Evolutionary conservation across 2,797 vertebrate genomes (phyloP).

Genomic region (Sphaeramia orbicularis): DNA sequence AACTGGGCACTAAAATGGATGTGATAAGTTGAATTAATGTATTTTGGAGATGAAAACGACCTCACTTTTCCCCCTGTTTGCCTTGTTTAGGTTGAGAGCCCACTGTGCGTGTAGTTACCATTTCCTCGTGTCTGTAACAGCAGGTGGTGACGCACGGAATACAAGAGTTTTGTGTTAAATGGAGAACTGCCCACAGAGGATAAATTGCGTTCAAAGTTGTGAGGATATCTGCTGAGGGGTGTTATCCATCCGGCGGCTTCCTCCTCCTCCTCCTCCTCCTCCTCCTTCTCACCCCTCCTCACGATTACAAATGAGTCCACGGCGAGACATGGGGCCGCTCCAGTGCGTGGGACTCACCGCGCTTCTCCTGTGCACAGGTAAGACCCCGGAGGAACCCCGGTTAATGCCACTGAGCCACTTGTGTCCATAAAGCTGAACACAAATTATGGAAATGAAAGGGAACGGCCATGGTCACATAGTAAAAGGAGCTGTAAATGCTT

Average conservation of each 20-base stretch:
- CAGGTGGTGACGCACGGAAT: conserved; percentile 64
- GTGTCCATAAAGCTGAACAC: conserved; percentile 10
- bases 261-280: neutral
- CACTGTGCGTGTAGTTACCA: conserved; percentile 23
- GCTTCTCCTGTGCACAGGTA: conserved; percentile 83
- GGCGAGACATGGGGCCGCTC: conserved; percentile 64
- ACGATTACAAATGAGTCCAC: conserved; percentile 57
- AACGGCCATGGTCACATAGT: conserved; percentile 29
- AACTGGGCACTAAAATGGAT: neutral
- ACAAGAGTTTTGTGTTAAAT: conserved; percentile 43
- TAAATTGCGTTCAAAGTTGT: conserved; percentile 61
- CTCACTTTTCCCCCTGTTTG: neutral
- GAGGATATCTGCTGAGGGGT: conserved; percentile 57
- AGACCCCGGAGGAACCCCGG: conserved; percentile 32
- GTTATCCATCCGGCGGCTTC: conserved; percentile 27
- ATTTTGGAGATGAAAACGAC: conserved; percentile 4
- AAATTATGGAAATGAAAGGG: conserved; percentile 32
- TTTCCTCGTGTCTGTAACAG: conserved; percentile 44
- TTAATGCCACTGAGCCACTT: conserved; percentile 5
- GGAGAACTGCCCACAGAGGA: conserved; percentile 63
- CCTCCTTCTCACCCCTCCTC: too few species aligned
- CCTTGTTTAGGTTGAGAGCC: neutral
- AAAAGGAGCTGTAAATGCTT: conserved; percentile 48
- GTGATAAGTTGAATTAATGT: conserved; percentile 18
- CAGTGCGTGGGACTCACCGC: conserved; percentile 70